Base-by-base conservation (phyloP, 2,113 vertebrate genomes). In the Hiodon tergisus region DNA sequence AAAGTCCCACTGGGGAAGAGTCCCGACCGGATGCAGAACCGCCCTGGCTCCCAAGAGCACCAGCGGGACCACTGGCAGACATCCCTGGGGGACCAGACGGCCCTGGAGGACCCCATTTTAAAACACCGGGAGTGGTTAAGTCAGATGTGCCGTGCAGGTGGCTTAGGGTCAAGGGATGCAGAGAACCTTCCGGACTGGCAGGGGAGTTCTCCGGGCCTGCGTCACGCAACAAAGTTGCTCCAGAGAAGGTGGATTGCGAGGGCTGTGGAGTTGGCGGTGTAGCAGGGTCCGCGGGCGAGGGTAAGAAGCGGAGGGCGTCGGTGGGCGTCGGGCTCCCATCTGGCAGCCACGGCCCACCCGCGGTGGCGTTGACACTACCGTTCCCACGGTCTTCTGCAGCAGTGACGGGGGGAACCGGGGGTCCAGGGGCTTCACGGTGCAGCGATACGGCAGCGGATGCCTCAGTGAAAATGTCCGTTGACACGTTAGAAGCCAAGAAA, bases 381-480 rank as follows among this genome's bases (percentile, higher is more conserved):
- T 60, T 69, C 46, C 77, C 77, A 71, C 73, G 71, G 50, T 69
- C 78, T 65, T 79, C 74, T 74, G 83, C 60, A 61, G 74, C 58
- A 79, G 71, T 75, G 46, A 75, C 31, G 14, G 61, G 46, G 46
- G 83, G 83, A 72, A 71, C 76, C 71, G 76, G 75, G 74, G 76
- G 84, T 69, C 81, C 82, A 71, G 75, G 89, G 85, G 87, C 78
- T 80, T 86, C 81, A 47, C 80, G 80, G 76, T 80, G 77, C 46
- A 84, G 85, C 66, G 84, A 78, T 92, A 92, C 94, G 89, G 91
- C 88, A 48, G 79, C 86, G 17, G 83, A 86, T 78, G 87, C 88
- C 76, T 83, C 83, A 77, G 72, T 78, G 11, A 72, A 57, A 85
- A 82, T 71, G 81, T 83, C 81, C 59, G 85, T 75, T 82, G 71